Evolutionary conservation across 2,797 vertebrate species (phyloP).

Genomic region (Microctenopoma steveboyesi): DNA sequence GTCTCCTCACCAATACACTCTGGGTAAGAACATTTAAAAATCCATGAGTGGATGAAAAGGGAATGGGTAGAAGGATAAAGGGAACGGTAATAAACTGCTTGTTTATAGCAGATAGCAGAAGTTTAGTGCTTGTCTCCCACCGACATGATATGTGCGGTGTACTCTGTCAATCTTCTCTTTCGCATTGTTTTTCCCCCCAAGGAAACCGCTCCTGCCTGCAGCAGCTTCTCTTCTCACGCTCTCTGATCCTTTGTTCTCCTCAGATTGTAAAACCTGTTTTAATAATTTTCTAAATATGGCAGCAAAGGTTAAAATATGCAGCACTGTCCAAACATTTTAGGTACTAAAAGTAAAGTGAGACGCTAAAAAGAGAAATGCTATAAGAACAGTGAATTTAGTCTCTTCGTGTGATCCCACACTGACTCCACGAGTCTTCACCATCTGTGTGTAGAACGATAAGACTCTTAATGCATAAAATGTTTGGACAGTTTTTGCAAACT

Average conservation of each 20-base stretch:
- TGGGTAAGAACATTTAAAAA: conserved; percentile 85
- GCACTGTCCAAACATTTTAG: background rate
- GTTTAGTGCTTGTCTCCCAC: background rate
- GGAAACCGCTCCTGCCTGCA: conserved; percentile 10
- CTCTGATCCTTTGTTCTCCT: conserved; percentile 15
- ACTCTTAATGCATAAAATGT: background rate
- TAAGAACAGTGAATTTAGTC: too few relatives aligned
- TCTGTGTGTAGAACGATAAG: background rate
- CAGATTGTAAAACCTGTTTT: too few relatives aligned
- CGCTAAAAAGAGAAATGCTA: background rate
- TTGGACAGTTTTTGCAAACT: background rate
- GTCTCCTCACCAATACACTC: conserved; percentile 97
- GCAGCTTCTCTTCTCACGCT: conserved; percentile 9
- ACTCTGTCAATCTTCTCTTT: conserved; percentile 9
- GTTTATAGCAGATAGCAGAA: too few relatives aligned
- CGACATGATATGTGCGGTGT: background rate
- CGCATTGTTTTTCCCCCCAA: conserved; percentile 23
- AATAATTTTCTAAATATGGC: background rate
- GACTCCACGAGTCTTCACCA: too few relatives aligned
- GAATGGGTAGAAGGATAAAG: background rate
- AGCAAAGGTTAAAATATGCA: background rate
- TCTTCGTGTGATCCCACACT: too few relatives aligned
- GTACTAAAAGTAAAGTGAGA: background rate
- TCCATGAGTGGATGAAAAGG: conserved; percentile 1
- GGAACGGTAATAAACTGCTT: too few relatives aligned